Evolutionary conservation across 64 coral and sea anemone species (phyloP).

Genomic region (Pocillopora verrucosa): DNA sequence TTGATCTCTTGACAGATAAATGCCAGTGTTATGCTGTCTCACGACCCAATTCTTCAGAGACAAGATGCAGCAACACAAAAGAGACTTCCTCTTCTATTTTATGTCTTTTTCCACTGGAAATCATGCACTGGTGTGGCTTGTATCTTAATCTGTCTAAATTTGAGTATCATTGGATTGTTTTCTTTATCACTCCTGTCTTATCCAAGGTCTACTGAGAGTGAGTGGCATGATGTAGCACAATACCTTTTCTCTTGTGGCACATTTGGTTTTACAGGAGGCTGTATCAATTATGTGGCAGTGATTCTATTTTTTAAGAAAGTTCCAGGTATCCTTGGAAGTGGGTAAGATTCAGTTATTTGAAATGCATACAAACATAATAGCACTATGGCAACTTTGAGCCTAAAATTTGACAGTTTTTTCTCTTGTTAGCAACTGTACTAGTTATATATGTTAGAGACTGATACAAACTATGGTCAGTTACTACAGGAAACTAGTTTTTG

Average conservation of each 20-base stretch:
- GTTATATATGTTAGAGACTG: too few species aligned
- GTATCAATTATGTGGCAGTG: slow-evolving; percentile 70
- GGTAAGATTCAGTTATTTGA: slow-evolving; percentile 50
- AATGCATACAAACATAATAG: too few species aligned
- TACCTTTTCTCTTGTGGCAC: slow-evolving; percentile 90
- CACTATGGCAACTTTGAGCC: too few species aligned
- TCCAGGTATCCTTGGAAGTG: slow-evolving; percentile 63
- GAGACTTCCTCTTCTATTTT: slow-evolving; percentile 43
- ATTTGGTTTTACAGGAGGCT: slow-evolving; percentile 82
- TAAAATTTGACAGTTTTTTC: too few species aligned
- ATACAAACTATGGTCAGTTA: too few species aligned
- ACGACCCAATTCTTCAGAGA: neutral
- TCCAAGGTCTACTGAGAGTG: slow-evolving; percentile 16
- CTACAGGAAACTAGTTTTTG: too few species aligned
- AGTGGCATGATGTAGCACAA: slow-evolving; percentile 53
- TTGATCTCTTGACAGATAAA: slow-evolving; percentile 16
- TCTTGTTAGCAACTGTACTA: too few species aligned
- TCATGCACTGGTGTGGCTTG: slow-evolving; percentile 33
- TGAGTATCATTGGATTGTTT: slow-evolving; percentile 73
- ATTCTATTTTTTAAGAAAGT: slow-evolving; percentile 63
- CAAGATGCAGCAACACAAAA: slow-evolving; percentile 38
- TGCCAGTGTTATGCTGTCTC: slow-evolving; percentile 11
- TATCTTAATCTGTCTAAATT: slow-evolving; percentile 68
- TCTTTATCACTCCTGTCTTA: slow-evolving; percentile 41
- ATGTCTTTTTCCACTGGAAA: slow-evolving; percentile 27